phyloP scores from a whole-genome alignment of 2,888 invertebrate genomes.

The Rhingia rostrata region DNA sequence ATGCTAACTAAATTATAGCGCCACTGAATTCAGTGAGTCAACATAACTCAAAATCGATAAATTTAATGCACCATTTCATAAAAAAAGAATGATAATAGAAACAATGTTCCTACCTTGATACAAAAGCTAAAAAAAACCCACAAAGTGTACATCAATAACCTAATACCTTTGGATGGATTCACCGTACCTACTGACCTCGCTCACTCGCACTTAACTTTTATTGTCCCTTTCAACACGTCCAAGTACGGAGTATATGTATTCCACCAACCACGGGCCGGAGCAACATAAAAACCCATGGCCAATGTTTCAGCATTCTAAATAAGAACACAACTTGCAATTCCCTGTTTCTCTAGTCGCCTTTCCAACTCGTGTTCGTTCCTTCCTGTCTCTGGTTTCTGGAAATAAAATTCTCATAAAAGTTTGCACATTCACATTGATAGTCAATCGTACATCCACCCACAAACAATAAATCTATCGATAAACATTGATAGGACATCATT shows the following conservation, averaged over 20 bases:
- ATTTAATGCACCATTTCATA: too few relatives aligned
- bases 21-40: too few relatives aligned
- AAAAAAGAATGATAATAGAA: too few relatives aligned
- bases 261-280: slow-evolving; percentile 17
- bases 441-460: slow-evolving; percentile 28
- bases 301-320: slow-evolving; percentile 34
- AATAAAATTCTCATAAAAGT: slow-evolving; percentile 65
- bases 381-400: slow-evolving; percentile 8
- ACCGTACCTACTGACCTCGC: slow-evolving; percentile 30
- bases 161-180: too few relatives aligned
- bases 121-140: too few relatives aligned
- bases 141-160: too few relatives aligned
- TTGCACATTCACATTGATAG: slow-evolving; percentile 49
- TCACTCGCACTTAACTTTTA: slow-evolving; percentile 27
- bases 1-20: too few relatives aligned
- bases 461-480: slow-evolving; percentile 67
- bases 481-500: slow-evolving; percentile 72
- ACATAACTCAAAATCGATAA: too few relatives aligned
- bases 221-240: slow-evolving; percentile 7
- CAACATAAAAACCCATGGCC: slow-evolving; percentile 51
- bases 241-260: slow-evolving; percentile 12
- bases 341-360: neutral
- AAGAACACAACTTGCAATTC: slow-evolving; percentile 44
- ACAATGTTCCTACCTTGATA: too few relatives aligned
- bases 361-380: neutral